Conservation (phyloP, 2,113 vertebrate genomes). For the Takifugu flavidus region DNA sequence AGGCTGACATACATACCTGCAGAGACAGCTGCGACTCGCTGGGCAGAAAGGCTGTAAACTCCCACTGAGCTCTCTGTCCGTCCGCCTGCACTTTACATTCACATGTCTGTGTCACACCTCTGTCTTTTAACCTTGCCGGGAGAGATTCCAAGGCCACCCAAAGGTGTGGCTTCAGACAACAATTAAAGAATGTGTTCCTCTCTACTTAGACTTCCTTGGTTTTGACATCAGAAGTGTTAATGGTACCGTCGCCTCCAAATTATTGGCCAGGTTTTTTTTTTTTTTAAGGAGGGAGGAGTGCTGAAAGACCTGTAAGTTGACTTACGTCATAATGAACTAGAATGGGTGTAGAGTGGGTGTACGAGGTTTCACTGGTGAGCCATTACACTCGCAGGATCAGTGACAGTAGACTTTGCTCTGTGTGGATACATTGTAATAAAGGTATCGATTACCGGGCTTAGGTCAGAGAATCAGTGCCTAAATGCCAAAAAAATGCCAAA, state of each 20-base stretch:
- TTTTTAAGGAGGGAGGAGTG: constrained; percentile 15
- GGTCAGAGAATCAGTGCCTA: neutral
- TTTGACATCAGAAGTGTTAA: constrained; percentile 2
- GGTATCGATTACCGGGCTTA: neutral
- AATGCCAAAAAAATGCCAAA: neutral
- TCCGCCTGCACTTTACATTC: constrained; percentile 21
- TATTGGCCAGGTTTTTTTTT: neutral
- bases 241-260: neutral
- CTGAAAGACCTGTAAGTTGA: constrained; percentile 42
- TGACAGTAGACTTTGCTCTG: constrained; percentile 21
- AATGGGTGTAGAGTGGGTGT: constrained; percentile 1
- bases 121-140: constrained; percentile 73
- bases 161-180: constrained; percentile 80
- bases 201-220: constrained; percentile 12
- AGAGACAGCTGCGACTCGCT: constrained; percentile 8
- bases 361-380: neutral
- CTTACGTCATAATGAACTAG: constrained; percentile 22
- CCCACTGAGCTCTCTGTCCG: constrained; percentile 20
- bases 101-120: constrained; percentile 34
- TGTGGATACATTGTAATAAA: neutral
- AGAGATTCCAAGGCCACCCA: constrained; percentile 77
- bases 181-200: constrained; percentile 32
- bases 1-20: constrained; percentile 43
- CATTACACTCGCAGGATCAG: neutral
- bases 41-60: neutral